A percentile compares a stretch with the other conserved stretches of the same genome.
These are phyloP conservation scores for Synergus itoensis DNA, from an alignment of 2,888 invertebrate species.

Conservation along the genomic window DNA sequence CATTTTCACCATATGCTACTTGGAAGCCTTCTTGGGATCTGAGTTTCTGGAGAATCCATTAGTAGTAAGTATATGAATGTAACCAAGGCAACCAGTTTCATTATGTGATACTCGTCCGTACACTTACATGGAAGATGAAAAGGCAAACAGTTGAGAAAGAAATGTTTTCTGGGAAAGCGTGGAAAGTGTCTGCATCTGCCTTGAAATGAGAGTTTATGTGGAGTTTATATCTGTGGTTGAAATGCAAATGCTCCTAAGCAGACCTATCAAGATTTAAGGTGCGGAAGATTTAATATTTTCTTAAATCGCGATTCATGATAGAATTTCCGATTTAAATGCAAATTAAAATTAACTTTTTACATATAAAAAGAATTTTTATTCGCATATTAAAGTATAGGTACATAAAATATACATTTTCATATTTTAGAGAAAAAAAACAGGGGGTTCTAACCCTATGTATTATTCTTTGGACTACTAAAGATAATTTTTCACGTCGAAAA, in stretches of 20 bases:
- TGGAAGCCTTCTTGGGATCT: neutral
- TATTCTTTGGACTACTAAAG: no score
- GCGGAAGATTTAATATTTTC: neutral
- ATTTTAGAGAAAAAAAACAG: neutral
- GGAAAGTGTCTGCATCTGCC: slow-evolving; percentile 10
- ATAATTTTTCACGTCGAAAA: no score
- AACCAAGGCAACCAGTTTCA: slow-evolving; percentile 36
- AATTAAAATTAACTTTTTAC: neutral
- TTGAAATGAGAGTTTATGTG: slow-evolving; percentile 27
- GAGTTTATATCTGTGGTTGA: neutral
- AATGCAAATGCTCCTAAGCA: slow-evolving; percentile 15
- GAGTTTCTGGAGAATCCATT: slow-evolving; percentile 9
- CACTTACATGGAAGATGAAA: slow-evolving; percentile 2
- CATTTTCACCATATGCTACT: neutral
- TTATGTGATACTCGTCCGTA: neutral
- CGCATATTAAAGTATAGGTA: neutral
- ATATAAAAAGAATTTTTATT: neutral
- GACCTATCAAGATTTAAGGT: neutral
- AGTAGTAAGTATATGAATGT: slow-evolving; percentile 28
- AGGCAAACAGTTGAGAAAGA: slow-evolving; percentile 23
- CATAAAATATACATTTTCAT: neutral
- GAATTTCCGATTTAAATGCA: neutral
- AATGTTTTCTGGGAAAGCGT: slow-evolving; percentile 29
- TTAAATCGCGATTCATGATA: neutral
- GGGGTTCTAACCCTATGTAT: no score